Evolutionary conservation across 2,888 invertebrate genomes (phyloP).

Genomic region (Eudasyphora cyanicolor): DNA sequence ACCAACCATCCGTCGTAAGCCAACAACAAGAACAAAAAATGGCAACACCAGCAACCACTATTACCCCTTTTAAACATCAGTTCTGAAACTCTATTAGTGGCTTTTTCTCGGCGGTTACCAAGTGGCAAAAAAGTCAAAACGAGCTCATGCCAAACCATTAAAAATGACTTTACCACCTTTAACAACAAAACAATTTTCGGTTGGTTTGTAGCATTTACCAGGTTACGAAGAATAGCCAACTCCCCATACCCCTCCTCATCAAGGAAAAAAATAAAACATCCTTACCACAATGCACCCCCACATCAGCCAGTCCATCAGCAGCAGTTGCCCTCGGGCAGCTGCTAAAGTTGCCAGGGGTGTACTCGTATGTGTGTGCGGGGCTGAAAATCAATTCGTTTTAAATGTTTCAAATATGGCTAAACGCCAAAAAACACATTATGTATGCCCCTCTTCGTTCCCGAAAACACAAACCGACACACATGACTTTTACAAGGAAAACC

Average conservation of each 20-base stretch:
- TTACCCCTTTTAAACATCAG: slow-evolving; percentile 9
- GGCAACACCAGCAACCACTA: slow-evolving; percentile 6
- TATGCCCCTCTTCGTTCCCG: background rate
- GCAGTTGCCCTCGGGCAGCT: background rate
- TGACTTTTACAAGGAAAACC: background rate
- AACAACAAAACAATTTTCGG: slow-evolving; percentile 35
- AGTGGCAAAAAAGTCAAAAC: background rate
- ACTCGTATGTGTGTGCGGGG: background rate
- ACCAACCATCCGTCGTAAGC: slow-evolving; percentile 1
- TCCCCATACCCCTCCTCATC: too few relatives aligned
- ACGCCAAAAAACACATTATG: slow-evolving; percentile 50
- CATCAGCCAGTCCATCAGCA: background rate
- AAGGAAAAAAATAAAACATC: too few relatives aligned
- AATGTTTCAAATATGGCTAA: slow-evolving; percentile 57
- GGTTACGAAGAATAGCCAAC: too few relatives aligned
- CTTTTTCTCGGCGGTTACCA: background rate
- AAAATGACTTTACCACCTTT: slow-evolving; percentile 47
- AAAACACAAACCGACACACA: background rate
- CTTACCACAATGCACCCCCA: background rate
- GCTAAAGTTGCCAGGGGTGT: background rate
- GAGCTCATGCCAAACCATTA: slow-evolving; percentile 37
- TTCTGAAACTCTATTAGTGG: slow-evolving; percentile 46
- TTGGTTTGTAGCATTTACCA: slow-evolving; percentile 37
- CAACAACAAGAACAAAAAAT: background rate
- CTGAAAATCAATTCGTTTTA: slow-evolving; percentile 52